Conservation (phyloP, 2,888 invertebrate genomes). For the Onthophagus sagittarius region DNA sequence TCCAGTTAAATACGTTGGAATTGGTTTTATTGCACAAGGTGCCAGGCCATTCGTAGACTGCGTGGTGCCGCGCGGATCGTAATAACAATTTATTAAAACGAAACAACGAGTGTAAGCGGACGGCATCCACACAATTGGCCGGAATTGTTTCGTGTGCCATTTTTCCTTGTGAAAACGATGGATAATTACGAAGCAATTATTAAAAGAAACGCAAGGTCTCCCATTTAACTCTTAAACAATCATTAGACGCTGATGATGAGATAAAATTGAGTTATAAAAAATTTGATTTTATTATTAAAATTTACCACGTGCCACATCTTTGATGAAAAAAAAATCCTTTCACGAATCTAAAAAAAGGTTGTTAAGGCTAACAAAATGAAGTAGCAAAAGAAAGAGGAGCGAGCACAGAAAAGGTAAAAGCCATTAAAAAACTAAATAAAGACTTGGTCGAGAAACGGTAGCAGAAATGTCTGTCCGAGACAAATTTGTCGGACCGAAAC, state of each 20-base stretch:
- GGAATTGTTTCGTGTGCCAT: neutral
- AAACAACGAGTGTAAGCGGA: neutral
- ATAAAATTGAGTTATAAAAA: neutral
- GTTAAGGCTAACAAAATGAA: neutral
- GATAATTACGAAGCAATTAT: neutral
- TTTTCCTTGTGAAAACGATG: neutral
- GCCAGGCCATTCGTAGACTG: neutral
- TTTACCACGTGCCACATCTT: too few relatives aligned
- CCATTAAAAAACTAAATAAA: neutral
- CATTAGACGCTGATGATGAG: neutral
- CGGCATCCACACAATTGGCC: neutral
- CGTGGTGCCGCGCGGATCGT: neutral
- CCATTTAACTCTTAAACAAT: neutral
- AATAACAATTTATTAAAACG: neutral
- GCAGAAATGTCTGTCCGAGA: neutral
- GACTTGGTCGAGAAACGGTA: neutral
- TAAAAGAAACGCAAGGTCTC: neutral
- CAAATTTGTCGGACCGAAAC: neutral
- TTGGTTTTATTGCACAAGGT: neutral
- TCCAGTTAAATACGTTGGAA: neutral
- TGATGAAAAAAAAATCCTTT: too few relatives aligned
- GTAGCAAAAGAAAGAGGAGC: neutral
- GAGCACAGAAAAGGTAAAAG: neutral
- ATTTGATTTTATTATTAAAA: too few relatives aligned
- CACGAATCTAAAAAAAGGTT: too few relatives aligned